Conservation (phyloP, 2,888 invertebrate species). For the Papilio protenor region DNA sequence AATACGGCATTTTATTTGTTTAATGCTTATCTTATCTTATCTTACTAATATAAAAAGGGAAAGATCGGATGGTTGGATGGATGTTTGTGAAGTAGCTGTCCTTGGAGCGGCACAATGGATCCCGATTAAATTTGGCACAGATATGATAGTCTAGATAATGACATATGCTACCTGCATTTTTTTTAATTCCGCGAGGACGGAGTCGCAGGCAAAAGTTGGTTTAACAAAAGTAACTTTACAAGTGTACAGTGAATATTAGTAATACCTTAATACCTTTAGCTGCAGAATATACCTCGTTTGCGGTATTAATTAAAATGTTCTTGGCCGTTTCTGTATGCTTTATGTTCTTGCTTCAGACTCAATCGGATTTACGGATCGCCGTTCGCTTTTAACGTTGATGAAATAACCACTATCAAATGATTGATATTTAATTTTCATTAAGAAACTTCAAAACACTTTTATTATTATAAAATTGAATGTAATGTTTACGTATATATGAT, state of each 20-base stretch:
- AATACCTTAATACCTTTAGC: background rate
- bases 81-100: too few relatives aligned
- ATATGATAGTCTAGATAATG: background rate
- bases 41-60: too few relatives aligned
- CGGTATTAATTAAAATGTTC: conserved; percentile 15
- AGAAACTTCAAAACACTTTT: background rate
- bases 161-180: too few relatives aligned
- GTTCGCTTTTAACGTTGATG: conserved; percentile 8
- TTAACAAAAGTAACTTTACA: background rate
- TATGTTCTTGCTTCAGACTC: conserved; percentile 24
- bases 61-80: too few relatives aligned
- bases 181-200: too few relatives aligned
- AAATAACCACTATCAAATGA: conserved; percentile 1
- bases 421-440: background rate
- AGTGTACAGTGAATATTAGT: background rate
- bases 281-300: conserved; percentile 3
- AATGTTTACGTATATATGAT: background rate
- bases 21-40: too few relatives aligned
- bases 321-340: conserved; percentile 9
- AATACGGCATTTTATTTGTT: too few relatives aligned
- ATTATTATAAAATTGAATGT: background rate
- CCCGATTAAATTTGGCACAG: too few relatives aligned
- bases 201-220: background rate
- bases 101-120: too few relatives aligned
- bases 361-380: conserved; percentile 23